Conservation (phyloP, 2,888 invertebrate genomes). For the Dromius quadrimaculatus region DNA sequence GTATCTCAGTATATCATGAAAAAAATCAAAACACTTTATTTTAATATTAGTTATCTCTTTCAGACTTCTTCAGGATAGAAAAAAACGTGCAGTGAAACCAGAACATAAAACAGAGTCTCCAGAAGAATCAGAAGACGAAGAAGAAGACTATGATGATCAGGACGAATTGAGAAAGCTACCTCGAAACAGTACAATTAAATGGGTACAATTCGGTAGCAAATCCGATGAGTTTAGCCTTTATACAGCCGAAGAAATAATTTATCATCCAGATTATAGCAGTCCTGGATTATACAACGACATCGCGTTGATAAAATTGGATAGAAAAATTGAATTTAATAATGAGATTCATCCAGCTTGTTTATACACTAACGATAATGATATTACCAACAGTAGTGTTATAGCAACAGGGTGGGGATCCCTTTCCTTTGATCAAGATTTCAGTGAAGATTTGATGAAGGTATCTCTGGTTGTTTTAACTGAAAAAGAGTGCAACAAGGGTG, state of each 20-base stretch:
- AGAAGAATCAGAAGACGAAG: slow-evolving; percentile 9
- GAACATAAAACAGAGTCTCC: slow-evolving; percentile 13
- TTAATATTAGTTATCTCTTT: too few relatives aligned
- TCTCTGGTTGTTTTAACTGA: slow-evolving; percentile 5
- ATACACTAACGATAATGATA: not conserved
- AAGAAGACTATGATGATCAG: not conserved
- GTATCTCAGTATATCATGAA: too few relatives aligned
- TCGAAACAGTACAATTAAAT: slow-evolving; percentile 23
- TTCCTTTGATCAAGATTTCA: slow-evolving; percentile 15
- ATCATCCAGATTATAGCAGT: slow-evolving; percentile 20
- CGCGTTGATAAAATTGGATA: slow-evolving; percentile 17
- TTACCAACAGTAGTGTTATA: slow-evolving; percentile 16
- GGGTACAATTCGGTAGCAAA: slow-evolving; percentile 33
- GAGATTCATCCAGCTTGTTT: slow-evolving; percentile 30
- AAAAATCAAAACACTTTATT: too few relatives aligned
- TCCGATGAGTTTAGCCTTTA: not conserved
- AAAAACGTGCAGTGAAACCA: slow-evolving; percentile 11
- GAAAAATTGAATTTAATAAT: slow-evolving; percentile 22
- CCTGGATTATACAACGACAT: slow-evolving; percentile 33
- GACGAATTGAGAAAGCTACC: slow-evolving; percentile 1
- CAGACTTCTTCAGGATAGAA: slow-evolving; percentile 14
- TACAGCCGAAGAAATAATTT: slow-evolving; percentile 14
- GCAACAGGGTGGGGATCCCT: slow-evolving; percentile 36
- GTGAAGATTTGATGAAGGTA: slow-evolving; percentile 22
- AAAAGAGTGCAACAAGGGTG: slow-evolving; percentile 23